phyloP scores from a whole-genome alignment of 2,113 vertebrate genomes.

The Donacobius atricapilla region DNA sequence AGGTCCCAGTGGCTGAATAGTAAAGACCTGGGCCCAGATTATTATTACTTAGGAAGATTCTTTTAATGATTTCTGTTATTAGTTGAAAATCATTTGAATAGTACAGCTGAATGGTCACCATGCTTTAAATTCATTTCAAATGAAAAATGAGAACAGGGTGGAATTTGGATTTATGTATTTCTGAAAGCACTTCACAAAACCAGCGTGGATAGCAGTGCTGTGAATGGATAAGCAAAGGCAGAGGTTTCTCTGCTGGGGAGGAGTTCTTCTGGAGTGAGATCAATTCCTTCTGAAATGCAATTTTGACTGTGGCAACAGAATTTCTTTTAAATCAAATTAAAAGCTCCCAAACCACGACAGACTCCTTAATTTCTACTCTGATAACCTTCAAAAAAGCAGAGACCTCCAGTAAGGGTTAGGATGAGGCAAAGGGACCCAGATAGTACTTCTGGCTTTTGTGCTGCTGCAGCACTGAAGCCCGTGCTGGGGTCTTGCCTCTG shows the following conservation, averaged over 20 bases:
- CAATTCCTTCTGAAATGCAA: not conserved
- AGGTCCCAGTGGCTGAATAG: slow-evolving; percentile 16
- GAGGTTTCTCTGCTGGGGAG: not conserved
- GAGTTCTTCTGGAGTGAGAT: not conserved
- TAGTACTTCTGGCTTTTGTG: not conserved
- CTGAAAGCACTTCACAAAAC: not conserved
- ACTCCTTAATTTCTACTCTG: not conserved
- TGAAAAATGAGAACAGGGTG: slow-evolving; percentile 38
- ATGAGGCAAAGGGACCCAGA: not conserved
- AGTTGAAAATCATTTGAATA: slow-evolving; percentile 61
- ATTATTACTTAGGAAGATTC: slow-evolving; percentile 25
- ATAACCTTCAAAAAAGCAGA: not conserved
- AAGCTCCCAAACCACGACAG: not conserved
- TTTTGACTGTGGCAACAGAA: not conserved
- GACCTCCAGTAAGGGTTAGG: not conserved
- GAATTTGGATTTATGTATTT: not conserved
- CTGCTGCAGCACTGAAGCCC: not conserved
- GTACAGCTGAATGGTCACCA: slow-evolving; percentile 37
- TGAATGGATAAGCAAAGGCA: not conserved
- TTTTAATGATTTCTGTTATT: slow-evolving; percentile 64
- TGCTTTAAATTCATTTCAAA: slow-evolving; percentile 45
- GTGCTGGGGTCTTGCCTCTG: not conserved
- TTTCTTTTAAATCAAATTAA: not conserved
- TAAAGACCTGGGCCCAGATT: not conserved
- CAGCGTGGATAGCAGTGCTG: not conserved